phyloP scores from a whole-genome alignment of 1,140 invertebrate genomes.

The Phymastichus coffea region DNA sequence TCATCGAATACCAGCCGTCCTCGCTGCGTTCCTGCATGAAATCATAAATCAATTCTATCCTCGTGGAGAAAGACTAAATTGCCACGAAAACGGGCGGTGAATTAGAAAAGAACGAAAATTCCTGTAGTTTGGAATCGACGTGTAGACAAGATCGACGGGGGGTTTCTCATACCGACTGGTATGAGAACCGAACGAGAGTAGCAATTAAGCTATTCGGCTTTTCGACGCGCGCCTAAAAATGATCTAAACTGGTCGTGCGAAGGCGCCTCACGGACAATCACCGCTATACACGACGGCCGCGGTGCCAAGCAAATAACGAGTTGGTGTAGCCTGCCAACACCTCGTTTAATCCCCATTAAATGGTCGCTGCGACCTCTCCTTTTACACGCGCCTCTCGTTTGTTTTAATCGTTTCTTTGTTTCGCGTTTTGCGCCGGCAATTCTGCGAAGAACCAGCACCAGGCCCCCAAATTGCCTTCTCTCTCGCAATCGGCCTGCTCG shows the following conservation, averaged over 20 bases:
- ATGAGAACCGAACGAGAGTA: too few species aligned
- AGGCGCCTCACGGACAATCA: conserved; percentile 25
- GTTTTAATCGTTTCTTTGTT: neutral
- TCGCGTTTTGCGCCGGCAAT: neutral
- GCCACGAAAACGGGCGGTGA: too few species aligned
- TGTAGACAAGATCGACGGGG: too few species aligned
- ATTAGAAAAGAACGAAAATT: too few species aligned
- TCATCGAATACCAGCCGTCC: too few species aligned
- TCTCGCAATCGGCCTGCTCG: neutral
- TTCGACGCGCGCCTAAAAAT: conserved; percentile 14
- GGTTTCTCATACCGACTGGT: too few species aligned
- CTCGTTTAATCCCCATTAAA: conserved; percentile 43
- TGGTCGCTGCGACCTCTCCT: conserved; percentile 24
- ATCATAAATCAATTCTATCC: too few species aligned
- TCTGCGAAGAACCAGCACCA: conserved; percentile 12
- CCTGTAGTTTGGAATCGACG: too few species aligned
- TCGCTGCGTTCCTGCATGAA: too few species aligned
- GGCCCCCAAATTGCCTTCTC: neutral
- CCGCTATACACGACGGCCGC: conserved; percentile 23
- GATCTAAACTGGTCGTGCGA: conserved; percentile 31
- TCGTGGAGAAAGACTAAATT: too few species aligned
- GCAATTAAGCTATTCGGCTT: conserved; percentile 52
- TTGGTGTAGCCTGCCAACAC: conserved; percentile 35
- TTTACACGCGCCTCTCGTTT: conserved; percentile 17
- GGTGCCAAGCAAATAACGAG: conserved; percentile 39